Evolutionary conservation across 2,888 invertebrate genomes (phyloP).

Genomic region (Limnephilus lunatus): DNA sequence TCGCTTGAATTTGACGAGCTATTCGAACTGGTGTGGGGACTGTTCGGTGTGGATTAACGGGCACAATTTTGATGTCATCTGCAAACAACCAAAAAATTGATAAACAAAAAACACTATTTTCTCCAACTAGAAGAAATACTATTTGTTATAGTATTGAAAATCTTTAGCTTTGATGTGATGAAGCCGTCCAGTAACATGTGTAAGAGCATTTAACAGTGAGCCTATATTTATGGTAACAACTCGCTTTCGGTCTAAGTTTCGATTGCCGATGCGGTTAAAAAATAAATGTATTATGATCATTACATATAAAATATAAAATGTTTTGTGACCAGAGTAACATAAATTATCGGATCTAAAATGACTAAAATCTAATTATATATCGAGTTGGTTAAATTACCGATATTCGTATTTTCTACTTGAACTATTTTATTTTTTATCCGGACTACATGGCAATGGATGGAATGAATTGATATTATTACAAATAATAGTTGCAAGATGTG

Average conservation of each 20-base stretch:
- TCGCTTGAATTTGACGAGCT: conserved; percentile 11
- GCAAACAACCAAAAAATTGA: not conserved
- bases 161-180: not conserved
- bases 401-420: not conserved
- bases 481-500: not conserved
- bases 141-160: not conserved
- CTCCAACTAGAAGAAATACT: not conserved
- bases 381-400: not conserved
- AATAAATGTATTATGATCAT: too few relatives aligned
- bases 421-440: not conserved
- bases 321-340: not conserved
- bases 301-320: too few relatives aligned
- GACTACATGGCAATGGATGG: not conserved
- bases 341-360: not conserved
- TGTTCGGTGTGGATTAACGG: not conserved
- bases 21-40: not conserved
- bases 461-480: not conserved
- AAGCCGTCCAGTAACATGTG: not conserved
- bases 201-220: not conserved
- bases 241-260: not conserved
- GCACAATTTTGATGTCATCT: conserved; percentile 53
- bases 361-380: not conserved
- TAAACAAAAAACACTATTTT: not conserved
- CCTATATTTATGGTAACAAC: not conserved
- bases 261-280: too few relatives aligned